Evolutionary conservation across 2,113 vertebrate species (phyloP).

Genomic region (Ploceus nigricollis): DNA sequence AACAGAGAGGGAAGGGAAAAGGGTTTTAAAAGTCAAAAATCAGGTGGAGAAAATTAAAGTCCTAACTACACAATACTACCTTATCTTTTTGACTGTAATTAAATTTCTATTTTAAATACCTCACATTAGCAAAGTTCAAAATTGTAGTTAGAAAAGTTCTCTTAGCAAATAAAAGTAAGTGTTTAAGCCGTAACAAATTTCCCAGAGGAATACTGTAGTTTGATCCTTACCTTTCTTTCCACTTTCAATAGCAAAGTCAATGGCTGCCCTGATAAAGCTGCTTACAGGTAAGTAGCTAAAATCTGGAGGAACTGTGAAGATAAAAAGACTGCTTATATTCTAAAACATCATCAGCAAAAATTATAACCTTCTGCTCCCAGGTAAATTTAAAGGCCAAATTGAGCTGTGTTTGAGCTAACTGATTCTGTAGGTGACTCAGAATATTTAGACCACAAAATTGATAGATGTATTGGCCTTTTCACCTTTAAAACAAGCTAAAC

Average conservation of each 20-base stretch:
- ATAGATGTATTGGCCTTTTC: background rate
- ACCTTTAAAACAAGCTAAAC: background rate
- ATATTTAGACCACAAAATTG: background rate
- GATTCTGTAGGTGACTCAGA: constrained; percentile 3
- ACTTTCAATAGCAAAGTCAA: constrained; percentile 82
- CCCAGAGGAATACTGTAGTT: background rate
- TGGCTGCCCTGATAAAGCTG: constrained; percentile 84
- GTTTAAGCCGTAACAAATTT: background rate
- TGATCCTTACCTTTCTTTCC: constrained; percentile 86
- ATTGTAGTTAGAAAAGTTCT: background rate
- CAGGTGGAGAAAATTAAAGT: background rate
- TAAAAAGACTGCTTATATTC: constrained; percentile 39
- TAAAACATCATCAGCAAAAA: constrained; percentile 14
- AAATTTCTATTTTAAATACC: background rate
- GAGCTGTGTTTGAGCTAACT: constrained; percentile 3
- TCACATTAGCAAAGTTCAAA: background rate
- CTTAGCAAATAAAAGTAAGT: background rate
- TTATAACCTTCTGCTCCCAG: background rate
- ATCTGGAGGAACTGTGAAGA: constrained; percentile 87
- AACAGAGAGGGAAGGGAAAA: background rate
- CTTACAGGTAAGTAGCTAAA: constrained; percentile 90
- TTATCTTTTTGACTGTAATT: background rate
- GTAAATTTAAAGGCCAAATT: background rate
- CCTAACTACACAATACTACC: background rate
- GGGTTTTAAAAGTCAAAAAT: background rate